Evolutionary conservation across 2,888 invertebrate genomes (phyloP).

Genomic region (Chironomus tentans): DNA sequence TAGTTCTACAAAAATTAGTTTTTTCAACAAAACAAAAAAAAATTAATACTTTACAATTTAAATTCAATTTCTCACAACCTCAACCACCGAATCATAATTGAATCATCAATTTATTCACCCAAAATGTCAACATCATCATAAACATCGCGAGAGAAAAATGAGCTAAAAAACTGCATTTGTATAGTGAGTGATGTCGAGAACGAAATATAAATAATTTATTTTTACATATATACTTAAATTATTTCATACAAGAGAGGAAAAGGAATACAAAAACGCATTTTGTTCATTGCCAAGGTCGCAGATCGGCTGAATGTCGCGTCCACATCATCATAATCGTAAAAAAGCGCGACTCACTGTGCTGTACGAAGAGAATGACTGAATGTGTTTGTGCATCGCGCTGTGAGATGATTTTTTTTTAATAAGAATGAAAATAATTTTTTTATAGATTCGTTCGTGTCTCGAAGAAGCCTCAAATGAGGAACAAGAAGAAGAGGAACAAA

Average conservation of each 20-base stretch:
- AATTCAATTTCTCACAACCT: too few species aligned
- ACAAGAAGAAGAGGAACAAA: background rate
- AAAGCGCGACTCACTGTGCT: background rate
- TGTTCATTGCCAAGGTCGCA: slow-evolving; percentile 25
- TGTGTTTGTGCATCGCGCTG: slow-evolving; percentile 19
- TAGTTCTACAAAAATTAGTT: too few species aligned
- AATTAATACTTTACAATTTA: too few species aligned
- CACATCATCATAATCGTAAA: slow-evolving; percentile 24
- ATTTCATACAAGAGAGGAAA: background rate
- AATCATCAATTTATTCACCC: background rate
- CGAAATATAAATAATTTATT: background rate
- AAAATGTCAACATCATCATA: too few species aligned
- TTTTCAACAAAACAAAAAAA: too few species aligned
- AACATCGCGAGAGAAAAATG: too few species aligned
- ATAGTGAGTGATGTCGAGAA: background rate
- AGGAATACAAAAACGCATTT: slow-evolving; percentile 22
- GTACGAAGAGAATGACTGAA: background rate
- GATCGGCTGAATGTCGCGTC: slow-evolving; percentile 23
- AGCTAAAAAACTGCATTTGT: background rate
- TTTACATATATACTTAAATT: background rate
- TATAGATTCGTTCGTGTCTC: background rate
- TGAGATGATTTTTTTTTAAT: slow-evolving; percentile 2
- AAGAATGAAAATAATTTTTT: background rate
- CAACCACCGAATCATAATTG: too few species aligned
- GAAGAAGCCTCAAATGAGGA: background rate